Evolutionary conservation across 2,113 vertebrate species (phyloP), one percentile per base, ranked within the genome.

Genomic region (Larimichthys crocea): DNA sequence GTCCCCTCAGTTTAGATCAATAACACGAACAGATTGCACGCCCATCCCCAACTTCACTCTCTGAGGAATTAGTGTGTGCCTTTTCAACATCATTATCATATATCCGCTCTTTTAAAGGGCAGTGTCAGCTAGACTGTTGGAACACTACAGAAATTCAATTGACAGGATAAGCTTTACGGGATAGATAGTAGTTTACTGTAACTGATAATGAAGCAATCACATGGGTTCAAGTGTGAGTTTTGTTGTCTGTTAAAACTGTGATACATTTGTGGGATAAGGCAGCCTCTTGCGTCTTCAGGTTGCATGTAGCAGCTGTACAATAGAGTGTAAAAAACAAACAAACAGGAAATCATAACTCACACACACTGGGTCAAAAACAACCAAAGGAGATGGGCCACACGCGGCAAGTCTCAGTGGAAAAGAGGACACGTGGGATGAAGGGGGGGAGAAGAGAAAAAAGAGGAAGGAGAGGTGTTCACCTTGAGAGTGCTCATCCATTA

Each of bases 401-500:
- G 31, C 44, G 1, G 79, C 64, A 73, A 74, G 76, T 89, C 89
- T 89, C 87, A 19, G 75, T 77, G 86, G 90, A 84, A 82, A 84
- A 88, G 80, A 80, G 86, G 87, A 82, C 80, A 71, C 31, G 52
- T 76, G 81, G 86, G 87, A 92, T 74, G 85, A 89, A 76, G 67
- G 80, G 35, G 85, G 77, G 81, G 31, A 31, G 31, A 24, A 74
- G 73, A 65, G 78, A 69, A 85, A 70, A 83, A 71, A 76, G 67
- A 59, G 74, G 63, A 84, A 88, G 85, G 81, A 84, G 87, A 83
- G 88, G 90, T 91, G 88, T 93, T 95, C 92, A 94, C 94, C 95
- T 95, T 96, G 94, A 95, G 91, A 90, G 91, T 90, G 93, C 91
- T 94, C 95, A 96, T 96, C 94, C 92, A 94, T 96, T 95, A 95